Base-by-base conservation (phyloP, 1,140 invertebrate genomes). In the Saccostrea echinata region DNA sequence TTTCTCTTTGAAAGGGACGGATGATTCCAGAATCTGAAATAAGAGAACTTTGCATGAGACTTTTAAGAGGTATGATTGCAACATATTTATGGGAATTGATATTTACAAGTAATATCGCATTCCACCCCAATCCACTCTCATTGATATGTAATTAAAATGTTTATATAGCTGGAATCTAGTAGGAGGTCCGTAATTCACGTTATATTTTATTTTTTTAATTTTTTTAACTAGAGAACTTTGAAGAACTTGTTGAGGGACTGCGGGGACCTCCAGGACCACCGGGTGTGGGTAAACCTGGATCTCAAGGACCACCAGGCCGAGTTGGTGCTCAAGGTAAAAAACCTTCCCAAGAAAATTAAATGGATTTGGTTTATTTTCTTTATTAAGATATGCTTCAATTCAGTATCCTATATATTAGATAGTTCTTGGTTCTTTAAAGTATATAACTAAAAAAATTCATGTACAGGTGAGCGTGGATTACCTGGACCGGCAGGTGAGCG, bases 201-300 rank as follows among this genome's bases (percentile, higher is more conserved):
- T 0, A 84, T 35, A 16, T 30, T 3, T 82, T 81, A 35, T 21
- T 33, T 3, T 83, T 52, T 83, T 86, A 24, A 53, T 84, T 30
- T 80, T 61, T 21, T 61, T 57, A 57, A 88, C 52, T 82, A 92
- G 92, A 93, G 21, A 91, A 92, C 35, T 89, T 94, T 13, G 91
- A 92, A 68, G 93, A 91, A 92, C 94, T 91, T 89, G 91, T 91
- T 80, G 93, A 90, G 85, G 95, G 91, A 84, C 92, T 93, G 82
- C 94, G 33, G 94, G 96, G 91, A 83, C 94, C 91, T 90, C 94
- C 91, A 93, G 96, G 90, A 88, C 93, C 91, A 71, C 91, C 95
- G 87, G 96, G 96, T 81, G 88, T 92, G n/a, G 93, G 93, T 24
- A 91, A 91, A 71, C 82, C 90, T 68, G 93, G 93, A 1, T 90